Conservation (phyloP, 2,888 invertebrate genomes). For the Dromius quadrimaculatus region DNA sequence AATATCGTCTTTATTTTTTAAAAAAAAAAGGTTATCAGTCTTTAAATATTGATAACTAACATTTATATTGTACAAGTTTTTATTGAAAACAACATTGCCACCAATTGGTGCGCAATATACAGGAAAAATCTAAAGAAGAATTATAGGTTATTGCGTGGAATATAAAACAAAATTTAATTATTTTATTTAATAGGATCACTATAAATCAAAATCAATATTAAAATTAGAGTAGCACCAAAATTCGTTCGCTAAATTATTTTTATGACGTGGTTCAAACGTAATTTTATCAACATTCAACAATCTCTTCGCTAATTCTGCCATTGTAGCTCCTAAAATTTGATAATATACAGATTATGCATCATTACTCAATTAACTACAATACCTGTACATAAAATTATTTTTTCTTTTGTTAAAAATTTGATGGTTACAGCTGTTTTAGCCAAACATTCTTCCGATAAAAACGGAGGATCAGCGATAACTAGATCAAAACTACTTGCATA, state of each 20-base stretch:
- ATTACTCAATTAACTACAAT: conserved; percentile 52
- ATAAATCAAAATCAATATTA: conserved; percentile 71
- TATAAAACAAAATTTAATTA: not conserved
- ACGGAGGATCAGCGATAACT: conserved; percentile 95
- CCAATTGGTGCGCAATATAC: no score
- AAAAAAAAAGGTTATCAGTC: no score
- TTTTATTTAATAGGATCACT: conserved; percentile 31
- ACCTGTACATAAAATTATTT: conserved; percentile 91
- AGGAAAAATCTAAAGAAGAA: no score
- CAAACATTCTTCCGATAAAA: conserved; percentile 92
- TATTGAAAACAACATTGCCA: no score
- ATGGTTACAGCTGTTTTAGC: conserved; percentile 85
- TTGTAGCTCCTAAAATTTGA: conserved; percentile 74
- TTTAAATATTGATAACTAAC: no score
- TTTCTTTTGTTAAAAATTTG: conserved; percentile 77
- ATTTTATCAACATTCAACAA: conserved; percentile 75
- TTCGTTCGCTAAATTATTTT: conserved; percentile 92
- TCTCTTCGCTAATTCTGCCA: conserved; percentile 77
- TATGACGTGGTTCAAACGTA: conserved; percentile 83
- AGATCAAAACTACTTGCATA: conserved; percentile 78
- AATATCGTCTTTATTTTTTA: no score
- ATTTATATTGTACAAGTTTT: no score
- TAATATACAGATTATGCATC: no score
- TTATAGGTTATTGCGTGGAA: not conserved
- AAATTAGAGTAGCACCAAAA: conserved; percentile 94